Evolutionary conservation across 1,140 invertebrate genomes (phyloP).

Genomic region (Pteromalus puparum): DNA sequence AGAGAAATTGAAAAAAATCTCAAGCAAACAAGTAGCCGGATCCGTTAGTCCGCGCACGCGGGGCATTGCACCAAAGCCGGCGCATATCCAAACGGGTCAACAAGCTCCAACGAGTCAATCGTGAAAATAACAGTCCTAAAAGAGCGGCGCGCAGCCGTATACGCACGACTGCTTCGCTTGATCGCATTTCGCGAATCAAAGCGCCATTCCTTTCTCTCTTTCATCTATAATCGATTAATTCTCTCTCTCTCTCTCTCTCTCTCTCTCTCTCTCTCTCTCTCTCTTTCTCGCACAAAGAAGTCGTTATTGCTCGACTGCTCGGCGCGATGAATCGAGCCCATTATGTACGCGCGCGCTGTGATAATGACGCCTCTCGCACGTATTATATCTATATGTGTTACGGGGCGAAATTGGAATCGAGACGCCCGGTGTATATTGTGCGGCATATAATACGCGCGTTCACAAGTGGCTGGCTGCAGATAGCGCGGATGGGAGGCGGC

Average conservation of each 20-base stretch:
- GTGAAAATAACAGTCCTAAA: no score
- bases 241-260: neutral
- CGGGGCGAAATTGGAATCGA: neutral
- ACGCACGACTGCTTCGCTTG: neutral
- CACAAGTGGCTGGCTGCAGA: neutral
- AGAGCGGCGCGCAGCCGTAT: no score
- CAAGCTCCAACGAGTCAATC: no score
- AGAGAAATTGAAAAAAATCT: no score
- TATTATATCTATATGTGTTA: no score
- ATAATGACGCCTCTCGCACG: neutral
- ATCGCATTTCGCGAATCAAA: neutral
- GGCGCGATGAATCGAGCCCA: neutral
- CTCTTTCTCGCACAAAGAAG: slow-evolving; percentile 3
- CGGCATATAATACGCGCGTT: neutral
- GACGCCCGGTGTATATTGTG: neutral
- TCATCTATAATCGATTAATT: slow-evolving; percentile 16
- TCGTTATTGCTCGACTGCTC: slow-evolving; percentile 2
- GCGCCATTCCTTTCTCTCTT: neutral
- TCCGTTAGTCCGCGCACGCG: no score
- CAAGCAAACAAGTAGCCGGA: no score
- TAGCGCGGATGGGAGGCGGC: neutral
- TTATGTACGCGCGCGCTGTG: neutral
- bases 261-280: no score
- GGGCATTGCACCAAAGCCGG: no score
- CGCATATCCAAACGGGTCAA: no score